Percentiles rank a stretch among this genome's conserved stretches.
These are phyloP conservation scores for Parapristionchus giblindavisi DNA, from an alignment of 2,888 invertebrate genomes.

Conservation along the genomic window DNA sequence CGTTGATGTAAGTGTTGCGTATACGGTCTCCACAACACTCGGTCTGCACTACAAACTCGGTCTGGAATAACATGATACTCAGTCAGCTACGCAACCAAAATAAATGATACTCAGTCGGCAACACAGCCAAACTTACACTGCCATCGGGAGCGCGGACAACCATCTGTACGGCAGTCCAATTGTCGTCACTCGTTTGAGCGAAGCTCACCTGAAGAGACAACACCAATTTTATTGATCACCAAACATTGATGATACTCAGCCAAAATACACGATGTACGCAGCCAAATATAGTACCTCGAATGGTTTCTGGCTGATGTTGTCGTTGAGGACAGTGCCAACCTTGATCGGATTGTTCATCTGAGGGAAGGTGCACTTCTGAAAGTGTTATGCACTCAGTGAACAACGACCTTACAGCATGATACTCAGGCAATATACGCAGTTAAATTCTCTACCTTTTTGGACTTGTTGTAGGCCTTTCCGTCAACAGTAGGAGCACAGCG, in stretches of 20 bases:
- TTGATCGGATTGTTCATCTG: not conserved
- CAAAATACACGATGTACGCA: too few species aligned
- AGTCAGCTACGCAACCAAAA: not conserved
- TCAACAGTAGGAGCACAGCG: not conserved
- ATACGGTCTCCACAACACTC: not conserved
- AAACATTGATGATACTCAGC: too few species aligned
- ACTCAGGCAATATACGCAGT: not conserved
- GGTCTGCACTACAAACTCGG: slow-evolving; percentile 2
- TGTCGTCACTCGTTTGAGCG: slow-evolving; percentile 4
- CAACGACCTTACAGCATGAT: too few species aligned
- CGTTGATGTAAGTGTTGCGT: slow-evolving; percentile 19
- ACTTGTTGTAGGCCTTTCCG: not conserved
- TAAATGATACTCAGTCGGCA: not conserved
- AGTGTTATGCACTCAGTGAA: too few species aligned
- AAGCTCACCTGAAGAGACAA: not conserved
- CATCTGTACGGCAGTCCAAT: not conserved
- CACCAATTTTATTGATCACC: not conserved
- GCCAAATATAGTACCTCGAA: not conserved
- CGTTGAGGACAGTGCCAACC: not conserved
- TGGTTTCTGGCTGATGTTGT: not conserved
- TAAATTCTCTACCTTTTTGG: slow-evolving; percentile 23
- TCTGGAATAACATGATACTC: not conserved
- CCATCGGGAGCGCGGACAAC: slow-evolving; percentile 9
- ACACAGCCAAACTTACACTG: not conserved
- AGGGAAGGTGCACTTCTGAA: not conserved